Evolutionary conservation across 2,113 vertebrate species (phyloP), one percentile per base, ranked within the genome.

Genomic region (Bombycilla garrulus): DNA sequence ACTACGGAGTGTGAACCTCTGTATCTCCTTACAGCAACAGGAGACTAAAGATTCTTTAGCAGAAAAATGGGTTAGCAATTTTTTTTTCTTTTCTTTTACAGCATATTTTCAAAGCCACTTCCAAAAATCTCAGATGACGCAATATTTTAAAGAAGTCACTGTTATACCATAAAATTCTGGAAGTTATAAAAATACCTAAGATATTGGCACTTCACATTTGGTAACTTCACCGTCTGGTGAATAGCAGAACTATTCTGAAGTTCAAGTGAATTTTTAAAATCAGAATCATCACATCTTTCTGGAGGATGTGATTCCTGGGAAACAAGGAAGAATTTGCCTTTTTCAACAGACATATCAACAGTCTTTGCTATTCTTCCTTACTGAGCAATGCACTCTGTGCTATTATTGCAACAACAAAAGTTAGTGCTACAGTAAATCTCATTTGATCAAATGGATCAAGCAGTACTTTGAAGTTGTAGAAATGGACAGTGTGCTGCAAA

Each of bases 251-350:
- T 91, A 67, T 78, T 94, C 83, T 83, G 74, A 90, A 73, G 61
- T 89, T 92, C 66, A 90, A 57, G 42, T 94, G 84, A 96, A 67
- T 96, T 93, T 97, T 94, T 71, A 87, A 74, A 90, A 92, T 89
- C 50, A 36, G 87, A 93, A 58, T 93, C 67, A 81, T 35, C 80
- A 70, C 62, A 69, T 65, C 47, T 86, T 95, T 78, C 85, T 94
- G 81, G 33, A 83, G 78, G 92, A 92, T 57, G 60, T 69, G 38
- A 67, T 47, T 53, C 24, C 47, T 54, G 62, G 47, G 54, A 95
- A 82, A 61, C 19, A 85, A 92, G 45, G 66, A 96, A 92, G 94
- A 92, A 91, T 96, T 91, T 94, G 72, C 84, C 84, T 94, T 96
- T 97, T 95, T 69, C 93, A 97, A 73, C 44, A 58, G 81, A 66